These are phyloP conservation scores for Diphyllodes magnificus DNA, from an alignment of 2,113 vertebrate species.

Conservation along the genomic window DNA sequence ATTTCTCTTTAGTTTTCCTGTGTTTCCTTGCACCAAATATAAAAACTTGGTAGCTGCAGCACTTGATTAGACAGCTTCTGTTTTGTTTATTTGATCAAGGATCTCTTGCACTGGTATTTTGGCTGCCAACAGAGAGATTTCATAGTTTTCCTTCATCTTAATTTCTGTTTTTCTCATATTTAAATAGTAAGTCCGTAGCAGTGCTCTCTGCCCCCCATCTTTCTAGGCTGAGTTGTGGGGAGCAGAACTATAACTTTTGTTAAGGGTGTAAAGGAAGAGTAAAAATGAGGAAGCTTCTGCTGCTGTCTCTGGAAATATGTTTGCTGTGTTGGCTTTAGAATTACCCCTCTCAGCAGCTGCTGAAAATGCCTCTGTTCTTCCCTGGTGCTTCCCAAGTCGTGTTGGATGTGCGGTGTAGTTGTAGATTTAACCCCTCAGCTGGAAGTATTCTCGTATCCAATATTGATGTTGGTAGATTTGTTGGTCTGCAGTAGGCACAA, in stretches of 20 bases:
- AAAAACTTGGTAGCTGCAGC: neutral
- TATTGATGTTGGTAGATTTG: neutral
- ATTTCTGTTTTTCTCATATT: neutral
- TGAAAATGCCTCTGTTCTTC: neutral
- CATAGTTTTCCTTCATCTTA: neutral
- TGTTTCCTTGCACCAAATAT: neutral
- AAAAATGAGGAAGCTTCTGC: neutral
- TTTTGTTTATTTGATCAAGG: neutral
- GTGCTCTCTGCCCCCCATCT: neutral
- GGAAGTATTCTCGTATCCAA: neutral
- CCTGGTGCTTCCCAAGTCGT: rapidly evolving
- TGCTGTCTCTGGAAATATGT: neutral
- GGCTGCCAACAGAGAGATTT: neutral
- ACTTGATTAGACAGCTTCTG: neutral
- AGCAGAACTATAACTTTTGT: neutral
- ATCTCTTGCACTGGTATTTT: neutral
- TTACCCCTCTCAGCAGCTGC: neutral
- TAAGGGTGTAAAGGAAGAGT: neutral
- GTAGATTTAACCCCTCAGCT: neutral
- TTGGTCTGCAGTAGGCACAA: neutral
- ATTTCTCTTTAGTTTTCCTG: neutral
- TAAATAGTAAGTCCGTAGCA: neutral
- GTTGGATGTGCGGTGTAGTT: too few species aligned
- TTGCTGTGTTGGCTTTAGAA: neutral
- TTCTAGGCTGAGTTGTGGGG: neutral